Percentiles rank a stretch among this genome's conserved stretches.
Conservation (phyloP, 1,140 invertebrate genomes). For the Papilio polyxenes region DNA sequence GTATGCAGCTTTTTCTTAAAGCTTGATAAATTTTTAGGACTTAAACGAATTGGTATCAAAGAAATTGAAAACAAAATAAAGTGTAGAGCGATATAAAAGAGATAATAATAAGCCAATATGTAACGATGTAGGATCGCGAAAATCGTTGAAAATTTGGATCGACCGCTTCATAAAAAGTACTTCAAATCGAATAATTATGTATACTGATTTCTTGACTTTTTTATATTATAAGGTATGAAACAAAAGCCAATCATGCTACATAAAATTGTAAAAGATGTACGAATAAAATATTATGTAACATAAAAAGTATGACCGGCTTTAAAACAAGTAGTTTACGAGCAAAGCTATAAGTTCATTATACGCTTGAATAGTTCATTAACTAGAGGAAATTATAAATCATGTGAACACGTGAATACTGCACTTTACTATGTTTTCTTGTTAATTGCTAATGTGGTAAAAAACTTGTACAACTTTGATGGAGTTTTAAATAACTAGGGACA, state of each 20-base stretch:
- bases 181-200: no score
- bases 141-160: neutral
- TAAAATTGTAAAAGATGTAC: neutral
- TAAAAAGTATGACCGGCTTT: conserved; percentile 7
- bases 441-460: neutral
- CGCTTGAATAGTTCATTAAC: conserved; percentile 51
- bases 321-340: conserved; percentile 22
- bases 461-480: neutral
- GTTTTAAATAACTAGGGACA: neutral
- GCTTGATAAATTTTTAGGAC: neutral
- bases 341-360: conserved; percentile 39
- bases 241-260: neutral
- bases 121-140: no score
- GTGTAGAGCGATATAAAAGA: neutral
- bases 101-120: no score
- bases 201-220: neutral
- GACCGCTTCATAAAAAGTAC: no score
- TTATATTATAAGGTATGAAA: neutral
- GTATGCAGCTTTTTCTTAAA: neutral
- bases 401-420: conserved; percentile 23
- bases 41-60: neutral
- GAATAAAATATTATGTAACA: conserved; percentile 16
- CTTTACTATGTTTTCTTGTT: conserved; percentile 20
- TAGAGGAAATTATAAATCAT: conserved; percentile 56
- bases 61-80: neutral